Evolutionary conservation across 1,140 invertebrate genomes (phyloP), one percentile per base, ranked within the genome.

Genomic region (Yoshiicerus persimilis): DNA sequence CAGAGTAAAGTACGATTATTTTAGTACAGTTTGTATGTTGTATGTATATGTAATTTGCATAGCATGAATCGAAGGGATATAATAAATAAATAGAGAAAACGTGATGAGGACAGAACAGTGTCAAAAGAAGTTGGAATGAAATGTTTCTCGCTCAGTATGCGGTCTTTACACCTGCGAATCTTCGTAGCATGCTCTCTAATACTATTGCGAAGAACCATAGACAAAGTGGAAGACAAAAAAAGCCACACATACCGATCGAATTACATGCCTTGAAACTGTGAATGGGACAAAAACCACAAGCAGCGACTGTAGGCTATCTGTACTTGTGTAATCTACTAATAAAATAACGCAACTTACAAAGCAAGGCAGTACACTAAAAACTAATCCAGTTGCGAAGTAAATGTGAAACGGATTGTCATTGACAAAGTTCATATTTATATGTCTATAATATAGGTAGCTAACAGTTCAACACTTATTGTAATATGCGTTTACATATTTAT

Each of bases 161-260:
- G 87, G 87, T 87, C 70, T 87, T 87, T 87, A 80, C 87, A 87
- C 87, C 87, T 87, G 87, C 47, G 34, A 87, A 87, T 87, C 38
- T 84, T 84, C 75, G 1, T 87, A 39, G 30, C 87, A 87, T 41
- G 87, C 75, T 75, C 77, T 38, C 41, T 16, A n/a, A n/a, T 41
- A 20, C 25, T 13, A 66, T 16, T 41, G 38, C 23, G 23, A 87
- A 25, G 86, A 77, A 87, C 36, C 13, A 77, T 32, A 30, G 41
- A 39, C 32, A 23, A 47, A 41, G 23, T 47, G n/a, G 23, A 87
- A 87, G 64, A 77, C 56, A 87, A 87, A 86, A 87, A 77, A 62
- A 70, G 62, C 86, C 86, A 87, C 86, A 87, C 86, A 87, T 66
- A 87, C 47, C 64, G 86, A 70, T 87, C 86, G 62, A 87, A 87